Conservation (phyloP, 2,113 vertebrate genomes). For the Lepus americanus region DNA sequence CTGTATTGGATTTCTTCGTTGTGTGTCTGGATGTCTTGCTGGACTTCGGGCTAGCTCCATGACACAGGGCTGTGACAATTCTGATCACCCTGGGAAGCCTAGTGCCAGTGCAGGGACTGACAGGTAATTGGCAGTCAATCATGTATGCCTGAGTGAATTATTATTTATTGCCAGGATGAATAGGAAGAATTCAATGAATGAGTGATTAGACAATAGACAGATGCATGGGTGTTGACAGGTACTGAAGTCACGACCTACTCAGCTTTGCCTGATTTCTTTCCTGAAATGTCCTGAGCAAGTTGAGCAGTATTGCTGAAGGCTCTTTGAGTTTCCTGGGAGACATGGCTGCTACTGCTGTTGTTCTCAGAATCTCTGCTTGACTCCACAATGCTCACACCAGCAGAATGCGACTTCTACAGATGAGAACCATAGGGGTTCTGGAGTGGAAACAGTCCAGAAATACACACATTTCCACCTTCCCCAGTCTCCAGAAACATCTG, state of each 20-base stretch:
- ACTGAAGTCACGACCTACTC: neutral
- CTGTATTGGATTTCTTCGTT: neutral
- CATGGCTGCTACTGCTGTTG: neutral
- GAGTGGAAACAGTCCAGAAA: slow-evolving; percentile 62
- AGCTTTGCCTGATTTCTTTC: neutral
- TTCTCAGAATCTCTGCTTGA: slow-evolving; percentile 49
- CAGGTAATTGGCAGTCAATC: neutral
- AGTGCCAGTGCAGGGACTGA: neutral
- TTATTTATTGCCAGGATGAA: neutral
- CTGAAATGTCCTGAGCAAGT: neutral
- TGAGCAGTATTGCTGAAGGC: neutral
- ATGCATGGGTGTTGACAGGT: no score
- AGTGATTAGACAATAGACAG: neutral
- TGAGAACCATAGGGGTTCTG: slow-evolving; percentile 70
- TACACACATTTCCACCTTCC: slow-evolving; percentile 53
- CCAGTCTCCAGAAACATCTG: slow-evolving; percentile 65
- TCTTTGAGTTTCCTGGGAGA: slow-evolving; percentile 18
- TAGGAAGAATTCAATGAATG: neutral
- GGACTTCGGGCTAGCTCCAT: neutral
- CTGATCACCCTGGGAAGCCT: neutral
- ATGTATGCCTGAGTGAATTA: neutral
- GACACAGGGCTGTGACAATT: neutral
- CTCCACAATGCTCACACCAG: neutral
- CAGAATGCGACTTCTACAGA: slow-evolving; percentile 61
- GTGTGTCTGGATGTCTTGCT: neutral